These are phyloP conservation scores for Sciurus vulgaris DNA, from an alignment of 2,797 vertebrate genomes.

Conservation along the genomic window DNA sequence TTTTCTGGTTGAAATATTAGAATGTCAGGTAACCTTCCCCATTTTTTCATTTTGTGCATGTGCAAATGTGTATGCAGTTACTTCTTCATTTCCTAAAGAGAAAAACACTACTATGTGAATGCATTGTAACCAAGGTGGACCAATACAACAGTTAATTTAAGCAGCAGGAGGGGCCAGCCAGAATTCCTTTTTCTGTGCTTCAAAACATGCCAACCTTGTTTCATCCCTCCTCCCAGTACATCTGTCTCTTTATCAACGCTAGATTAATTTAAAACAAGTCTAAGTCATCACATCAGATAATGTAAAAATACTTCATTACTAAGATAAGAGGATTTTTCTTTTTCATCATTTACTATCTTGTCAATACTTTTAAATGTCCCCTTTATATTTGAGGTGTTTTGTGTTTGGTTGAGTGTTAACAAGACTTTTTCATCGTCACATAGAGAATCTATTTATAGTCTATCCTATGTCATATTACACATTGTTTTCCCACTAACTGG, in stretches of 20 bases:
- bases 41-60: background rate
- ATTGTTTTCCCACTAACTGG: background rate
- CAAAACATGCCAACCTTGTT: background rate
- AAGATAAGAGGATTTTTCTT: background rate
- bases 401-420: background rate
- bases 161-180: background rate
- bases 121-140: background rate
- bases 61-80: background rate
- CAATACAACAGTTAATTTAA: background rate
- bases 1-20: background rate
- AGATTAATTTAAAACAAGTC: background rate
- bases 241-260: background rate
- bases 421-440: background rate
- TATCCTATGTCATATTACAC: background rate
- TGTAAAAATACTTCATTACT: background rate
- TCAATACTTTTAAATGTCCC: too few relatives aligned
- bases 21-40: background rate
- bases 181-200: background rate
- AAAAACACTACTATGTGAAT: background rate
- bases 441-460: background rate
- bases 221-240: background rate
- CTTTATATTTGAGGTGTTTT: background rate
- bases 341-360: background rate
- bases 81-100: background rate
- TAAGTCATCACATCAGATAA: background rate